Base-by-base conservation (phyloP, 2,797 vertebrate species). In the Lophotriccus pileatus region DNA sequence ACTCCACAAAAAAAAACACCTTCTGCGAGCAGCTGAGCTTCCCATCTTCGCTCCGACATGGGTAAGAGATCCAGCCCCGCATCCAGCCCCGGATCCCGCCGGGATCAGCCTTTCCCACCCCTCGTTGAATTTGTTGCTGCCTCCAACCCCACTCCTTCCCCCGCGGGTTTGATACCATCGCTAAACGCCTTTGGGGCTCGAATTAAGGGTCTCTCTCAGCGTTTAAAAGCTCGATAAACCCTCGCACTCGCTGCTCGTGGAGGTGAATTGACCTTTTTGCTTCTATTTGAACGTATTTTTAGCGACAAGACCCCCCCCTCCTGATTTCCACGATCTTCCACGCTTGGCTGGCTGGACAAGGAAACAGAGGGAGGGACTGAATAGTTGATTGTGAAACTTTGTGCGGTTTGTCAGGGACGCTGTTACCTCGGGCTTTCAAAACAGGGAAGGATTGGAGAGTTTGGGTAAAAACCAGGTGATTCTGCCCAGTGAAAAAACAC, bases 121-220 rank as follows among this genome's bases (percentile, higher is more conserved):
- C 41, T 7, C 41, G 41, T 41, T 13, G 41, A 41, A 41, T 41
- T 41, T 41, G 41, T 41, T 16, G 15, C 16, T 41, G 41, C 2
- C 37, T 34, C 0, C 2, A 34, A 18, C 19, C n/a, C 36, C 18
- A n/a, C 3, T 19, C 5, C 36, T n/a, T n/a, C n/a, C n/a, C n/a
- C n/a, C n/a, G n/a, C n/a, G 15, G 18, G 37, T 69, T 34, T 30
- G 13, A 19, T 5, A 37, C 84, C n/a, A 1, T 43, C 58, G 9
- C 55, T 43, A 41, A 41, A 41, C 12, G 46, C 55, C 37, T 53
- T 59, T 34, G 7, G 36, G 8, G 36, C 37, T 15, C 3, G 24
- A 24, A 7, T 56, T 47, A 58, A 67, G 16, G 2, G 37, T 14
- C 24, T 70, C 56, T 44, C 16, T 34, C 10, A 23, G 58, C 15